Percentiles rank a stretch among this genome's conserved stretches.
Evolutionary conservation across 37 sponge, comb jelly and placozoan species (phyloP).

Genomic region (Corticium candelabrum): DNA sequence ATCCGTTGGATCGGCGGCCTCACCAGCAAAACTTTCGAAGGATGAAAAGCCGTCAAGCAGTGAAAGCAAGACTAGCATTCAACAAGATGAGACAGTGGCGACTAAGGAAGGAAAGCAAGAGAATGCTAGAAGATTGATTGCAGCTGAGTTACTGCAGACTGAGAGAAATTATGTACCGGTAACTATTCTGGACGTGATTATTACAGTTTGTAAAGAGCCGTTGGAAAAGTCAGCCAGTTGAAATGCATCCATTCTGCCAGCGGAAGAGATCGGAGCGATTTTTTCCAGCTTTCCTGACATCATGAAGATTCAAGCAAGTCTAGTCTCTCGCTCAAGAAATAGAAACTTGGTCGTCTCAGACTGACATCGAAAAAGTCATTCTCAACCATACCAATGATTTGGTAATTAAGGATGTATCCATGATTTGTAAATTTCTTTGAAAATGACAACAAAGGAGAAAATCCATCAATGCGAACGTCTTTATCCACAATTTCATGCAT

Average conservation of each 20-base stretch:
- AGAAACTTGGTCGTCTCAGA: constrained; percentile 21
- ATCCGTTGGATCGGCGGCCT: constrained; percentile 52
- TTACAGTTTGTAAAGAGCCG: constrained; percentile 71
- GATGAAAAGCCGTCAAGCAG: no score
- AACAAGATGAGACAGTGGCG: neutral
- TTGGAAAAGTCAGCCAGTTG: constrained; percentile 53
- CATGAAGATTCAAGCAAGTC: constrained; percentile 50
- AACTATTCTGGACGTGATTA: constrained; percentile 52
- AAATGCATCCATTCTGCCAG: constrained; percentile 62
- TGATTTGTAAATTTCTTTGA: constrained; percentile 87
- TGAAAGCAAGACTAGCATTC: no score
- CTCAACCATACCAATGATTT: constrained; percentile 32
- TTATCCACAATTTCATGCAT: constrained; percentile 83
- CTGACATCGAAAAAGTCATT: constrained; percentile 39
- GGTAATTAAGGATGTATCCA: constrained; percentile 63
- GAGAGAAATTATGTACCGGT: constrained; percentile 90
- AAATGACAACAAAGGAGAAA: constrained; percentile 18
- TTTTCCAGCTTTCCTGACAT: constrained; percentile 82
- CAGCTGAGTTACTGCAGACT: constrained; percentile 74
- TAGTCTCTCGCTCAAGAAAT: neutral
- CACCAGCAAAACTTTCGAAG: no score
- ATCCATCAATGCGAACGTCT: constrained; percentile 50
- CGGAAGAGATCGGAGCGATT: constrained; percentile 70
- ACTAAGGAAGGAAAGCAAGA: constrained; percentile 25
- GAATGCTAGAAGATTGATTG: constrained; percentile 65